Evolutionary conservation across 2,113 vertebrate genomes (phyloP), one percentile per base, ranked within the genome.

Genomic region (Origma solitaria): DNA sequence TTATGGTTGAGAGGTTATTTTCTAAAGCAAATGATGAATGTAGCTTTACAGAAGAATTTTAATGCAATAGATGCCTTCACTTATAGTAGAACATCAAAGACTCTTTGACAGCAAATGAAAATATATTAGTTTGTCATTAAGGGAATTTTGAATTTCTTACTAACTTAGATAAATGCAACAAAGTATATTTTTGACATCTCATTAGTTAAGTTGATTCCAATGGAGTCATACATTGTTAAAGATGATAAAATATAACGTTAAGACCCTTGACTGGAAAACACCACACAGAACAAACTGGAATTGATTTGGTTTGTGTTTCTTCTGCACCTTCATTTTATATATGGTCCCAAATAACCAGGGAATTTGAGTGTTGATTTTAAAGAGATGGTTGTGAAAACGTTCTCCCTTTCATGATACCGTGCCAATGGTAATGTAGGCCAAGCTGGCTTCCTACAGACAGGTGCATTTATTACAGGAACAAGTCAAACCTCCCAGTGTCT

Each of bases 151-250:
- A 76, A 95, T 97, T 95, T 96, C 87, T 71, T 90, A 86, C 94
- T 97, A 97, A 97, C 85, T 93, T 83, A 97, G 97, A 98, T 97
- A 96, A 97, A 98, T 98, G 94, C 87, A 95, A 76, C 65, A 73
- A 95, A 97, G 95, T 96, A 54, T 78, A 65, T 88, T 91, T 90
- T 94, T 94, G 95, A 94, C 86, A 58, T 75, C 72, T 93, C 80
- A 69, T 96, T 97, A 95, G 49, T 95, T 92, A 87, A 73, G 71
- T 95, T 96, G 75, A 95, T 94, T 91, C 37, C 58, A 62, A 13
- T 81, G 56, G 84, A 89, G 40, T 69, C 31, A 8, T 88, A 65
- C 7, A 2, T 70, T 76, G 30, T 68, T 87, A 92, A 71, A 50
- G 78, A 78, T 28, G 35, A 88, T 94, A 72, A 95, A 86, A 66